A percentile compares a stretch with the other conserved stretches of the same genome.
Conservation (phyloP, 2,888 invertebrate genomes). For the Dryobota labecula region DNA sequence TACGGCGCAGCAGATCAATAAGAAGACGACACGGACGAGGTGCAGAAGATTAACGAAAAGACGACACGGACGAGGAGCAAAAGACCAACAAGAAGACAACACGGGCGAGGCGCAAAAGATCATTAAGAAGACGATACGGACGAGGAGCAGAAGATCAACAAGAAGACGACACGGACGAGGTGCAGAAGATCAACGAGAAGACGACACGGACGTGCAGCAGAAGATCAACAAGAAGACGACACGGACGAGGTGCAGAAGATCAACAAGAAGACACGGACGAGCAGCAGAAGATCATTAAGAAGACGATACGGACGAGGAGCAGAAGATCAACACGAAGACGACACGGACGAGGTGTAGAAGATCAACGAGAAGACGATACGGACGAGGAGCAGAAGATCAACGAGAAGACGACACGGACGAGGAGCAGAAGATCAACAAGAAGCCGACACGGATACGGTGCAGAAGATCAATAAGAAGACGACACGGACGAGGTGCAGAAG, state of each 20-base stretch:
- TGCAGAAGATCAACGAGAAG: too few species aligned
- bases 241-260: conserved; percentile 15
- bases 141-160: too few species aligned
- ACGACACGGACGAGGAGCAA: neutral
- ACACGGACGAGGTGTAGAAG: conserved; percentile 35
- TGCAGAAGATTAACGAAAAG: neutral
- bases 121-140: too few species aligned
- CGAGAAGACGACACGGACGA: conserved; percentile 9
- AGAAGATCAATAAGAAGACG: conserved; percentile 13
- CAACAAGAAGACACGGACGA: conserved; percentile 8
- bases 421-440: conserved; percentile 13
- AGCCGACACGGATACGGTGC: conserved; percentile 38
- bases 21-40: neutral
- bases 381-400: conserved; percentile 20
- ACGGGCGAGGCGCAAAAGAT: too few species aligned
- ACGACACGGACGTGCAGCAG: too few species aligned
- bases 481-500: conserved; percentile 37
- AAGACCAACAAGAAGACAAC: neutral
- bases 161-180: neutral
- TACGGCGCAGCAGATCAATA: too few species aligned
- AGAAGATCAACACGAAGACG: conserved; percentile 10
- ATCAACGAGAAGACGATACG: conserved; percentile 36
- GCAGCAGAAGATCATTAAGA: conserved; percentile 32
- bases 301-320: conserved; percentile 40
- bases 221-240: conserved; percentile 10